Base-by-base conservation (phyloP, 2,797 vertebrate genomes). In the Syncerus caffer region DNA sequence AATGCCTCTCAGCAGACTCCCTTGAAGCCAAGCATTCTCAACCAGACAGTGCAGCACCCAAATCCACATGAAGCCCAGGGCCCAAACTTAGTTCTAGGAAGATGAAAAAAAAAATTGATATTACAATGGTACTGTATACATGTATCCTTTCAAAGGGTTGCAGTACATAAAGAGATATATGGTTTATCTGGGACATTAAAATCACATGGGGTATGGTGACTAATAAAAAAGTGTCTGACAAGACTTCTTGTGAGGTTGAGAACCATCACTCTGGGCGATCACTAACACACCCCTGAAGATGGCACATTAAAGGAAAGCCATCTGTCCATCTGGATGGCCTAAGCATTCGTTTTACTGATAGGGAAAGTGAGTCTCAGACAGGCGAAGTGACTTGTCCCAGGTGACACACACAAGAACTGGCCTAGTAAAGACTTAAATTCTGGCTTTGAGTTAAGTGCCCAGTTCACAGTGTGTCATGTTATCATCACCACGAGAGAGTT, bases 391-490 rank as follows among this genome's bases (percentile, higher is more conserved):
- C 67, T 78, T 89, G 60, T 80, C 53, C 50, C 38, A 93, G 27
- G 31, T 50, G 42, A 42, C 11, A 76, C 17, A 38, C 4, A 25
- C 6, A 92, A 67, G 47, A 80, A 83, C 11, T 83, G 23, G 16
- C 27, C 67, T 89, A 71, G 42, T 25, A 21, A 88, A 87, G 23
- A 88, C 45, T 96, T 96, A 88, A 95, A 94, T 90, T 91, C 62
- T 90, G n/a, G 86, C 47, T 85, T 89, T 78, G 11, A 79, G 16
- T 55, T 89, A 87, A 97, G 38, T 90, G 50, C 13, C 67, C 34
- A 86, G 19, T 53, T 89, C 23, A 29, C 29, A 42, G 67, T 23
- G 7, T 57, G 82, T 79, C 27, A 16, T 14, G 13, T 87, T 92
- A 53, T n/a, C 38, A 42, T 94, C 85, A 82, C 17, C 50, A 94